phyloP scores from a whole-genome alignment of 2,113 vertebrate genomes.

The Tor tambroides region DNA sequence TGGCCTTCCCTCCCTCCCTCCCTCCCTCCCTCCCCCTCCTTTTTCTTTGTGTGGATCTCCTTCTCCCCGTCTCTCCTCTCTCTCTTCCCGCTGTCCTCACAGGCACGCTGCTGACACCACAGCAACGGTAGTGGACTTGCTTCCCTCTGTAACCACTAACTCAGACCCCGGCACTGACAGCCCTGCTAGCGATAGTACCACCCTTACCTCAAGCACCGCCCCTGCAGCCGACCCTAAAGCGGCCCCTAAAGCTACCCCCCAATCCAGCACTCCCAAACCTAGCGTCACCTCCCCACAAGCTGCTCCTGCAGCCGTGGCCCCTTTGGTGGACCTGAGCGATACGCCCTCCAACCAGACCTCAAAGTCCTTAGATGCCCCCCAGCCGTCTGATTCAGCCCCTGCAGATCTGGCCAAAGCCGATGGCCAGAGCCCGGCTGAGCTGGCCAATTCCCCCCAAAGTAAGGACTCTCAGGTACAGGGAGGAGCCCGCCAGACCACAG shows the following conservation, averaged over 20 bases:
- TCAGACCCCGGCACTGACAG: constrained; percentile 91
- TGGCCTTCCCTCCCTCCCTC: constrained; percentile 38
- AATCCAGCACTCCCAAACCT: constrained; percentile 57
- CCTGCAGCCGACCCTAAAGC: constrained; percentile 70
- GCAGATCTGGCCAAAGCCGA: constrained; percentile 66
- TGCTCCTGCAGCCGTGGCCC: constrained; percentile 77
- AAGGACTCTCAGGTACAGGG: constrained; percentile 93
- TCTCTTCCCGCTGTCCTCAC: constrained; percentile 70
- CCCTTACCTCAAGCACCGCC: constrained; percentile 84
- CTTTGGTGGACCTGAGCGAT: constrained; percentile 94
- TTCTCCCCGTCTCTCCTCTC: constrained; percentile 38
- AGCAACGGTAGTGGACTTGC: constrained; percentile 87
- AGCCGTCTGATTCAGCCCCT: constrained; percentile 64
- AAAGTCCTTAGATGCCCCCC: constrained; percentile 73
- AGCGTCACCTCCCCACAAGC: constrained; percentile 33
- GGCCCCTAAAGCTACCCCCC: constrained; percentile 33
- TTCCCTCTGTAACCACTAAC: constrained; percentile 92
- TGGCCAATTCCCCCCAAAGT: constrained; percentile 76
- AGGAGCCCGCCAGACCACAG: constrained; percentile 85
- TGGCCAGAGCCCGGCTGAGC: constrained; percentile 72
- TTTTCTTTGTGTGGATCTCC: constrained; percentile 21
- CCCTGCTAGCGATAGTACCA: constrained; percentile 89
- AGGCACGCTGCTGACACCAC: constrained; percentile 90
- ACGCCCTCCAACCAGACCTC: constrained; percentile 74
- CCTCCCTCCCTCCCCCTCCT: constrained; percentile 24